phyloP scores from a whole-genome alignment of 64 coral and sea anemone genomes.

The Actinia tenebrosa region DNA sequence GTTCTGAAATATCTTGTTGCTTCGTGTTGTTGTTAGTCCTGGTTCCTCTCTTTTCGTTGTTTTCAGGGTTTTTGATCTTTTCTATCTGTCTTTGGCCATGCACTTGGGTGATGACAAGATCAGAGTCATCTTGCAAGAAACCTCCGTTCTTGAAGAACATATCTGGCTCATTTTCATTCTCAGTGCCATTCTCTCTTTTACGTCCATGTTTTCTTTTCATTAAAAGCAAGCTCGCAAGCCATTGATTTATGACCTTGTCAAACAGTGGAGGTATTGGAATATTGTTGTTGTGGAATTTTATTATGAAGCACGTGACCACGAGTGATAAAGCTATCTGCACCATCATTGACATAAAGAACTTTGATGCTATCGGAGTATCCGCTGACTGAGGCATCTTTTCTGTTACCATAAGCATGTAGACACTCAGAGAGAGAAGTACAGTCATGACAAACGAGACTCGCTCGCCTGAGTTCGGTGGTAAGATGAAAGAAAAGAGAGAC shows the following conservation, averaged over 20 bases:
- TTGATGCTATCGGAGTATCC: slow-evolving; percentile 44
- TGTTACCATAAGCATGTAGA: slow-evolving; percentile 55
- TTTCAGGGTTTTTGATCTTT: neutral
- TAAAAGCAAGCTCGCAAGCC: slow-evolving; percentile 35
- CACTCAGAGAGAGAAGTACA: slow-evolving; percentile 29
- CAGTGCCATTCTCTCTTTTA: neutral
- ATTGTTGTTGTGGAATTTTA: slow-evolving; percentile 20
- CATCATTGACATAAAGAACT: slow-evolving; percentile 56
- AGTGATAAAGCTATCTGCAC: slow-evolving; percentile 50
- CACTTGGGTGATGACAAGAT: neutral
- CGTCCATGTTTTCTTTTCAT: neutral
- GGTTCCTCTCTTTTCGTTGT: neutral
- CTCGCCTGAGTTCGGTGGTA: slow-evolving; percentile 58
- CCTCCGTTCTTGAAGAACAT: neutral
- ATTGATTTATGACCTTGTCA: slow-evolving; percentile 25
- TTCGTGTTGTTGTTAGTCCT: neutral
- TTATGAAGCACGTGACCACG: slow-evolving; percentile 39
- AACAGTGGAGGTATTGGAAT: slow-evolving; percentile 10
- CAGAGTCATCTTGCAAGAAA: neutral
- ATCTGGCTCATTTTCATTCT: neutral
- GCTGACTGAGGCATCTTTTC: slow-evolving; percentile 58
- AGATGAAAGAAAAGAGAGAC: slow-evolving; percentile 38
- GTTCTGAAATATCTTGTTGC: neutral
- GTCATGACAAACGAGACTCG: slow-evolving; percentile 53
- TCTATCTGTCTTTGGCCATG: neutral